phyloP scores from a whole-genome alignment of 2,113 vertebrate species.

The Microcebus griseorufus region DNA sequence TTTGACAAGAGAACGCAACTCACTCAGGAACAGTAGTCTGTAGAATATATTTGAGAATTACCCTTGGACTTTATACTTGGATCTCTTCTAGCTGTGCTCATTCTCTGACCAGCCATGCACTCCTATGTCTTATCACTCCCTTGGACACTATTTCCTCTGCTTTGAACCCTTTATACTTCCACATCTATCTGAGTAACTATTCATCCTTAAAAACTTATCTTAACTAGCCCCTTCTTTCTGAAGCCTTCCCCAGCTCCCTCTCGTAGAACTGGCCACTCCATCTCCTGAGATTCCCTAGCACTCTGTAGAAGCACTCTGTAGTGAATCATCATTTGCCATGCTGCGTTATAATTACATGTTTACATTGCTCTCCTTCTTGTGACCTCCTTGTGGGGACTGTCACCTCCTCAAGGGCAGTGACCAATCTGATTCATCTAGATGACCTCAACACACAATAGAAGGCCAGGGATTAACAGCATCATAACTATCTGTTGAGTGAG shows the following conservation, averaged over 20 bases:
- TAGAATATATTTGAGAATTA: background rate
- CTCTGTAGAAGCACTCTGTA: background rate
- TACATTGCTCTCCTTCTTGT: background rate
- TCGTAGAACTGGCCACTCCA: background rate
- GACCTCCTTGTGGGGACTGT: background rate
- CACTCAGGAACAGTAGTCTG: background rate
- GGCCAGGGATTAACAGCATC: background rate
- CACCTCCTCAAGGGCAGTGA: background rate
- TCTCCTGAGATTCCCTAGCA: background rate
- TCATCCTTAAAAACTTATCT: background rate
- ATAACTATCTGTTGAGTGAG: background rate
- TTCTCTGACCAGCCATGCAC: background rate
- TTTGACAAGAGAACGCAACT: background rate
- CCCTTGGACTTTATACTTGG: background rate
- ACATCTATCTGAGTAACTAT: background rate
- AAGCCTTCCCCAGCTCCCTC: background rate
- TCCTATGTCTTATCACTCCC: background rate
- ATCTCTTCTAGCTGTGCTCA: background rate
- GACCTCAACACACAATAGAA: background rate
- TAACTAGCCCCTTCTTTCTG: background rate
- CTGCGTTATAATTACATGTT: background rate
- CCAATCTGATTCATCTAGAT: conserved; percentile 41
- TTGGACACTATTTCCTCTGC: background rate
- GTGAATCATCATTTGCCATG: background rate
- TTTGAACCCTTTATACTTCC: background rate